Percentiles rank a stretch among this genome's conserved stretches.
phyloP scores from a whole-genome alignment of 92 coral and sea anemone species.

The Porites lobata region DNA sequence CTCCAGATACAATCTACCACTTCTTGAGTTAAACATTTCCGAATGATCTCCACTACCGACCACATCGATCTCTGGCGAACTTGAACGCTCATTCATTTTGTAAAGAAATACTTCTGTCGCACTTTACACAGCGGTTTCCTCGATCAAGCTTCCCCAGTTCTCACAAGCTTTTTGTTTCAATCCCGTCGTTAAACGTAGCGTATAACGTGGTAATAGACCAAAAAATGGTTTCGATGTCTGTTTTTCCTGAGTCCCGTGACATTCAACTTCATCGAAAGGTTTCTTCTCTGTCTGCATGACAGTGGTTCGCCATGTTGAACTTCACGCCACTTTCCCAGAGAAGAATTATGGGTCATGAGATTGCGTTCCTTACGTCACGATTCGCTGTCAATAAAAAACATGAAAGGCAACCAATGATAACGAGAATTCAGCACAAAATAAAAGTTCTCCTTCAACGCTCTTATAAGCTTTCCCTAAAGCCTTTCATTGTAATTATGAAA shows the following conservation, averaged over 20 bases:
- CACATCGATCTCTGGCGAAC: constrained; percentile 42
- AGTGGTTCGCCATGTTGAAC: constrained; percentile 26
- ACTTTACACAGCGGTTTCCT: neutral
- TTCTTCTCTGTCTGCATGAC: neutral
- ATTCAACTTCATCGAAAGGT: neutral
- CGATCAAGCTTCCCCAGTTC: constrained; percentile 24
- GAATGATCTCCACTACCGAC: constrained; percentile 22
- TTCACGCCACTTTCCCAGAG: neutral
- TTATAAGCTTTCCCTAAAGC: neutral
- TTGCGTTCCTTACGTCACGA: constrained; percentile 23
- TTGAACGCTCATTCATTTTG: constrained; percentile 18
- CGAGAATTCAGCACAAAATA: neutral
- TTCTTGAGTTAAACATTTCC: neutral
- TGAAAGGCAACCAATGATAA: neutral
- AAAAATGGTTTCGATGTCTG: neutral
- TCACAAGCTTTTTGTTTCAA: constrained; percentile 1
- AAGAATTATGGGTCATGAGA: constrained; percentile 26
- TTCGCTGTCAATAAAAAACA: neutral
- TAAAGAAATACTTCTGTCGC: neutral
- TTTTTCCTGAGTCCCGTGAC: neutral
- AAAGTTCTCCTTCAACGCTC: neutral
- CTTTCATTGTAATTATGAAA: neutral
- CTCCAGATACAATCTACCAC: neutral
- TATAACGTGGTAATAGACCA: neutral
- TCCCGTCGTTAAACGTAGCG: neutral